phyloP scores from a whole-genome alignment of 2,888 invertebrate species.

The Caenorhabditis afra region DNA sequence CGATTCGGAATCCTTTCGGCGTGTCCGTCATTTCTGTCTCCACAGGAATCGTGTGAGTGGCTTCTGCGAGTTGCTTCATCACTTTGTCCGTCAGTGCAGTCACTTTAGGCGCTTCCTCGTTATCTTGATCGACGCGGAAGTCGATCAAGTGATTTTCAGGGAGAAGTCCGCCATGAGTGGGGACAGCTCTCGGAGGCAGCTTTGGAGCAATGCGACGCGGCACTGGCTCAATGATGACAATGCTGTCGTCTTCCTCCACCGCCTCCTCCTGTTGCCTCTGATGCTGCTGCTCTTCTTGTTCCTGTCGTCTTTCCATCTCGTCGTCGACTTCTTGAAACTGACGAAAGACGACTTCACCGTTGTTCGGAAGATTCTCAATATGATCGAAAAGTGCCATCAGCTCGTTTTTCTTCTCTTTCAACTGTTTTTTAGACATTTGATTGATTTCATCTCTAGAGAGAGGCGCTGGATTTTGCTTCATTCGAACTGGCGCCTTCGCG shows the following conservation, averaged over 20 bases:
- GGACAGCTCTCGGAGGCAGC: slow-evolving; percentile 17
- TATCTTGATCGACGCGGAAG: slow-evolving; percentile 32
- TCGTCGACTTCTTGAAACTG: slow-evolving; percentile 50
- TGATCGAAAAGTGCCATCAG: slow-evolving; percentile 27
- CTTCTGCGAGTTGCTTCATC: slow-evolving; percentile 55
- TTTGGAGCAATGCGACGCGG: slow-evolving; percentile 37
- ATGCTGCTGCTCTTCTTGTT: slow-evolving; percentile 6
- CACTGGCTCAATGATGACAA: not conserved
- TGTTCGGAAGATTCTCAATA: slow-evolving; percentile 34
- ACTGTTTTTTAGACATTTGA: slow-evolving; percentile 22
- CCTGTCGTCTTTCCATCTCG: slow-evolving; percentile 42
- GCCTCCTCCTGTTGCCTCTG: slow-evolving; percentile 14
- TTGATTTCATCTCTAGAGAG: slow-evolving; percentile 6
- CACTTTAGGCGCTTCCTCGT: slow-evolving; percentile 65
- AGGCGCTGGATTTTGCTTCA: not conserved
- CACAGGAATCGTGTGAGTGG: slow-evolving; percentile 62
- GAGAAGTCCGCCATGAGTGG: slow-evolving; percentile 29
- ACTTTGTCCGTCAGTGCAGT: slow-evolving; percentile 65
- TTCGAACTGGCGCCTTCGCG: not conserved
- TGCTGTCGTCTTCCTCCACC: slow-evolving; percentile 12
- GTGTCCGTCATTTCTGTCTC: slow-evolving; percentile 67
- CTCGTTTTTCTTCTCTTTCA: slow-evolving; percentile 28
- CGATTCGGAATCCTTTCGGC: slow-evolving; percentile 71
- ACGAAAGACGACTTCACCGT: slow-evolving; percentile 17
- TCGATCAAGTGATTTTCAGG: slow-evolving; percentile 41